Conservation (phyloP, 2,888 invertebrate species). For the Clostera curtula region DNA sequence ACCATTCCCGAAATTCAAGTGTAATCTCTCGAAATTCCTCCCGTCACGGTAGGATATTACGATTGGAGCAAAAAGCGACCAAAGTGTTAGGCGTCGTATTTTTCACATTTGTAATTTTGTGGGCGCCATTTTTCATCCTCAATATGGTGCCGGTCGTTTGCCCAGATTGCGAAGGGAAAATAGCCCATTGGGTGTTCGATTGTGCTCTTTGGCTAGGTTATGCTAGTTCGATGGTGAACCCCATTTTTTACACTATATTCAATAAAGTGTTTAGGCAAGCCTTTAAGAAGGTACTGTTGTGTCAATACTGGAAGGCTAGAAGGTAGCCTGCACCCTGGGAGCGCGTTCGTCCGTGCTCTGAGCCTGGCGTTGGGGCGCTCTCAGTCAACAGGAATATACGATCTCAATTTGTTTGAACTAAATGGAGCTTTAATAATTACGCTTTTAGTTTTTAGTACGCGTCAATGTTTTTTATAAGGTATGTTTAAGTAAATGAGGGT, state of each 20-base stretch:
- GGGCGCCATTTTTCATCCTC: constrained; percentile 96
- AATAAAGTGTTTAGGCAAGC: constrained; percentile 95
- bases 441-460: constrained; percentile 30
- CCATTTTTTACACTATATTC: constrained; percentile 96
- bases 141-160: constrained; percentile 91
- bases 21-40: constrained; percentile 88
- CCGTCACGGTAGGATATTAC: constrained; percentile 87
- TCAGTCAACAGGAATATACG: constrained; percentile 62
- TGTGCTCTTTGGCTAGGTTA: constrained; percentile 95
- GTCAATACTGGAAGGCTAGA: constrained; percentile 77
- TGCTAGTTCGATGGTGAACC: constrained; percentile 95
- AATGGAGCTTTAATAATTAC: constrained; percentile 44
- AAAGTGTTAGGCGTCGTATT: constrained; percentile 96
- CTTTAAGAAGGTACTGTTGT: constrained; percentile 89
- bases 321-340: constrained; percentile 73
- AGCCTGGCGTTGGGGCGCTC: constrained; percentile 63
- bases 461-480: constrained; percentile 12
- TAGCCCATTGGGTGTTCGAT: constrained; percentile 87
- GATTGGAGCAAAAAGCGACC: constrained; percentile 96
- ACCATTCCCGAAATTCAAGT: constrained; percentile 87
- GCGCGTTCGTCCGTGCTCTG: constrained; percentile 64
- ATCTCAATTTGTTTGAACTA: constrained; percentile 60
- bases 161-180: constrained; percentile 83
- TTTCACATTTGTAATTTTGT: constrained; percentile 94
- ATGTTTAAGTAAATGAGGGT: constrained; percentile 8